phyloP scores from a whole-genome alignment of 2,797 vertebrate genomes.

The Melanotaenia boesemani region DNA sequence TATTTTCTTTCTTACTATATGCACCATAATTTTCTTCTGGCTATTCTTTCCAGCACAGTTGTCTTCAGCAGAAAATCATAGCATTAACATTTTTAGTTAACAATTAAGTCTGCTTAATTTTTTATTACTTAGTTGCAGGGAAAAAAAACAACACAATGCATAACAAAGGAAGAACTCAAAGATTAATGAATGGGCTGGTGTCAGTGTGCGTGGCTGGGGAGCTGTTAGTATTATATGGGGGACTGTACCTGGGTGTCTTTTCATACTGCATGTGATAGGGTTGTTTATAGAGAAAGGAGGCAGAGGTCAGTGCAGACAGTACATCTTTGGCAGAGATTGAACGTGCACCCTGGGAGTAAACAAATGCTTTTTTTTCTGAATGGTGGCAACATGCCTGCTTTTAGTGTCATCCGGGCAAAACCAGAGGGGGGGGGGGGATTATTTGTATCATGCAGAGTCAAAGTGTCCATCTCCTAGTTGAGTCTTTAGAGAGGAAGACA shows the following conservation, averaged over 20 bases:
- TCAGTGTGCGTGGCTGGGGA: constrained; percentile 64
- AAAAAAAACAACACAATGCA: constrained; percentile 27
- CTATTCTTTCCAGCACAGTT: constrained; percentile 19
- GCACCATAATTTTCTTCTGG: constrained; percentile 22
- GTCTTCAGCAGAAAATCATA: constrained; percentile 3
- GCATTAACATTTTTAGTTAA: constrained; percentile 31
- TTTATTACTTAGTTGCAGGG: constrained; percentile 35
- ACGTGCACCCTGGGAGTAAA: constrained; percentile 78
- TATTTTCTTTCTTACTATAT: constrained; percentile 3
- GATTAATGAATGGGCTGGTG: constrained; percentile 65
- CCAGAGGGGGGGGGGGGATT: constrained; percentile 67
- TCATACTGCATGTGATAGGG: constrained; percentile 65
- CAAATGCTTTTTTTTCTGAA: constrained; percentile 76
- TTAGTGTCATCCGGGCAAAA: constrained; percentile 76
- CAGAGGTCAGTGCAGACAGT: constrained; percentile 67
- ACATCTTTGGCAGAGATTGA: constrained; percentile 76
- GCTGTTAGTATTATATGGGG: constrained; percentile 71
- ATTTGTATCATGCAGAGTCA: constrained; percentile 86
- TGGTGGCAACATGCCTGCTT: constrained; percentile 78
- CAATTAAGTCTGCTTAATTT: constrained; percentile 30
- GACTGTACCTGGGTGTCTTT: constrained; percentile 74
- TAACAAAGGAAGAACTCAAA: constrained; percentile 64
- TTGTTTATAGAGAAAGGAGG: constrained; percentile 60
- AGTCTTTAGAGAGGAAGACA: constrained; percentile 84
- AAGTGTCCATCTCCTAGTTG: constrained; percentile 85